Percentiles rank a stretch among this genome's conserved stretches.
These are phyloP conservation scores for Eupithecia vulgata DNA, from an alignment of 2,888 invertebrate genomes.

Conservation along the genomic window DNA sequence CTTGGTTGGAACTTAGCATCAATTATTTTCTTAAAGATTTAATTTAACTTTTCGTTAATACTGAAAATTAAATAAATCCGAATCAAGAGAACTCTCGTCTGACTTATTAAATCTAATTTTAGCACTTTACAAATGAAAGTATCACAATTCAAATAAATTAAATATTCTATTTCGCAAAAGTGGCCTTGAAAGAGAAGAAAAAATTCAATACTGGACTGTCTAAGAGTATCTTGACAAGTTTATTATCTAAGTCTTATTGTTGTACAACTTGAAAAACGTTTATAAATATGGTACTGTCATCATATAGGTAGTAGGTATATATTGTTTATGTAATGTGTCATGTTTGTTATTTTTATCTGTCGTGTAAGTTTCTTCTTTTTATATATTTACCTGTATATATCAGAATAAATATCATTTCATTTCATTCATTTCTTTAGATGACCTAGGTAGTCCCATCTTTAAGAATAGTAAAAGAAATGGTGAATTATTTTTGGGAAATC, in stretches of 20 bases:
- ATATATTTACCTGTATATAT: too few relatives aligned
- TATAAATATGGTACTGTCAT: too few relatives aligned
- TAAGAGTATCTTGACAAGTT: not conserved
- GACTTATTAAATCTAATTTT: conserved; percentile 7
- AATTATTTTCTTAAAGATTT: not conserved
- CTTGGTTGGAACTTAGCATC: not conserved
- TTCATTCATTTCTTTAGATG: too few relatives aligned
- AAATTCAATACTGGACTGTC: not conserved
- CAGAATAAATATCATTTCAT: too few relatives aligned
- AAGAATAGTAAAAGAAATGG: too few relatives aligned
- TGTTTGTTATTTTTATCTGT: too few relatives aligned
- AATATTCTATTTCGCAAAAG: conserved; percentile 3
- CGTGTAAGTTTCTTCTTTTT: too few relatives aligned
- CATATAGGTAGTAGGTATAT: too few relatives aligned
- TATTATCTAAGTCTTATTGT: not conserved
- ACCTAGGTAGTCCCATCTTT: too few relatives aligned
- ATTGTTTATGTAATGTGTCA: too few relatives aligned
- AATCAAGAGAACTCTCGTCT: conserved; percentile 4
- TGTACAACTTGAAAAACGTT: not conserved
- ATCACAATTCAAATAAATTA: conserved; percentile 9
- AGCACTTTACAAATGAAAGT: not conserved
- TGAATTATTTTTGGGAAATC: too few relatives aligned
- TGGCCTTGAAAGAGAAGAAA: not conserved
- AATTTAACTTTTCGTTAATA: not conserved
- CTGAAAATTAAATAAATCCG: not conserved